Percentiles rank a stretch among this genome's conserved stretches.
phyloP scores from a whole-genome alignment of 2,113 vertebrate genomes.

The Sus scrofa region DNA sequence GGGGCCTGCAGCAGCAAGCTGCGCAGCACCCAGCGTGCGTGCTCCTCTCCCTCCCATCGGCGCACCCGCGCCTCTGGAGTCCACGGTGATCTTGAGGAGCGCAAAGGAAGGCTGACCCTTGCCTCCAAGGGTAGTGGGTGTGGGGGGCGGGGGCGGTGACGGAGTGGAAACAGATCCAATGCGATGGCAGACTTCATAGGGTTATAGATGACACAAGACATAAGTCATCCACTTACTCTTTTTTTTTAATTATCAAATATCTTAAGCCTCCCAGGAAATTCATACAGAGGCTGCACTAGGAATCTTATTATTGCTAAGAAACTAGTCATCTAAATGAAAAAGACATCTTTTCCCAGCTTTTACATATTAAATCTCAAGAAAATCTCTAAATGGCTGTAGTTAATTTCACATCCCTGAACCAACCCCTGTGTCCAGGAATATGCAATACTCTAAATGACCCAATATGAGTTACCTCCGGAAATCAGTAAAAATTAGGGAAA shows the following conservation, averaged over 20 bases:
- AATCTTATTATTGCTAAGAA: conserved; percentile 33
- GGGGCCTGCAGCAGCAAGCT: background rate
- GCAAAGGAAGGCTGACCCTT: background rate
- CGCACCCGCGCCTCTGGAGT: background rate
- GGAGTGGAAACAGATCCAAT: background rate
- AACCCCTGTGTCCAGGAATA: background rate
- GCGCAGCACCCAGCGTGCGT: background rate
- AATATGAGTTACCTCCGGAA: background rate
- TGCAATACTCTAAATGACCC: background rate
- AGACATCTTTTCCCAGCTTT: background rate
- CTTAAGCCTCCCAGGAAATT: conserved; percentile 13
- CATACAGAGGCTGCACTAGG: background rate
- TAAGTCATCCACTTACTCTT: background rate
- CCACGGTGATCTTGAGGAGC: background rate
- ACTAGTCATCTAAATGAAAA: background rate
- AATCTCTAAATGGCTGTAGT: background rate
- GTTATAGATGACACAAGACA: background rate
- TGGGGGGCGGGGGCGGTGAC: fast-evolving
- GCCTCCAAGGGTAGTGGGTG: background rate
- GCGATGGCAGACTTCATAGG: background rate
- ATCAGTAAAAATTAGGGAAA: conserved; percentile 30
- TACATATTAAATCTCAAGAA: background rate
- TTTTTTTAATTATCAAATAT: background rate
- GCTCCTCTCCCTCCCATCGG: background rate
- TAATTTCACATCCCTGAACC: background rate